A percentile compares a stretch with the other conserved stretches of the same genome.
phyloP scores from a whole-genome alignment of 2,797 vertebrate genomes.

The Ptychadena robeensis region DNA sequence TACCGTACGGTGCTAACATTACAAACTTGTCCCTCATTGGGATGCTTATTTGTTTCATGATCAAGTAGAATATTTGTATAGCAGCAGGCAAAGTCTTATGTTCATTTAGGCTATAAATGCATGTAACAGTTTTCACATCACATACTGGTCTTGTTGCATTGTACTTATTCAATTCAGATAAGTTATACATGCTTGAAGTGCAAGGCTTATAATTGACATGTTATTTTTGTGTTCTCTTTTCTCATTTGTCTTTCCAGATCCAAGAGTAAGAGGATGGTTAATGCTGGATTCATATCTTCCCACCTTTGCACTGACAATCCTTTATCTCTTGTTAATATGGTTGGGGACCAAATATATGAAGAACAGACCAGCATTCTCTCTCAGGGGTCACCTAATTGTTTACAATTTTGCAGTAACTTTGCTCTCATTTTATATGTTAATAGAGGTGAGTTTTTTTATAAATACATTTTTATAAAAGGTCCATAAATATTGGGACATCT shows the following conservation, averaged over 20 bases:
- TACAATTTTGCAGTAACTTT: conserved; percentile 85
- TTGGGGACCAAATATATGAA: conserved; percentile 83
- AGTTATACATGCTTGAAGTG: conserved; percentile 25
- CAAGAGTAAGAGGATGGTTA: conserved; percentile 85
- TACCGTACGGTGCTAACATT: too few relatives aligned
- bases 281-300: conserved; percentile 87
- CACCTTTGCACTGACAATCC: conserved; percentile 78
- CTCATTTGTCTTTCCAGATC: conserved; percentile 73
- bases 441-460: conserved; percentile 77
- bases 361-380: conserved; percentile 79
- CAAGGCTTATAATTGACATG: background rate
- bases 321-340: conserved; percentile 81
- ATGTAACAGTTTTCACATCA: background rate
- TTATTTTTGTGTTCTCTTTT: background rate
- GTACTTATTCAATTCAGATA: conserved; percentile 32
- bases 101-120: background rate
- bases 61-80: too few relatives aligned
- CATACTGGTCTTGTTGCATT: conserved; percentile 23
- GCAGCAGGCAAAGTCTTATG: too few relatives aligned
- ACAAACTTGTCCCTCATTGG: too few relatives aligned
- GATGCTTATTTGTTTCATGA: too few relatives aligned
- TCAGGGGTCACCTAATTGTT: conserved; percentile 78
- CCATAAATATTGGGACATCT: too few relatives aligned
- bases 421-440: conserved; percentile 84
- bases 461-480: background rate